Conservation (phyloP, 2,113 vertebrate species). For the Progne subis region DNA sequence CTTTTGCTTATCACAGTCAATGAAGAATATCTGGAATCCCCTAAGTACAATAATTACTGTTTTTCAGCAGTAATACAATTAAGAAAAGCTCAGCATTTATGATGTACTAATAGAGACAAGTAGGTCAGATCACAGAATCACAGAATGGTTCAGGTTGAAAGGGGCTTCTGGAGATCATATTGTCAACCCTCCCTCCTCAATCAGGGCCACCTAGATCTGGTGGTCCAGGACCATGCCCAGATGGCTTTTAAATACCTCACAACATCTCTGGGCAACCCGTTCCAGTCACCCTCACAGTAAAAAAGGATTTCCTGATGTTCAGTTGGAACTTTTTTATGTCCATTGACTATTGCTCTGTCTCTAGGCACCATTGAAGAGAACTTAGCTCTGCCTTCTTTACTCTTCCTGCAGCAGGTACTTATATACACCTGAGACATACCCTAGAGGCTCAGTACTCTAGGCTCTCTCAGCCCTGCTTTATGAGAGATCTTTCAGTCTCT, state of each 20-base stretch:
- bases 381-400: neutral
- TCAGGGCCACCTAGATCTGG: neutral
- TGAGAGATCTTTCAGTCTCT: neutral
- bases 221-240: neutral
- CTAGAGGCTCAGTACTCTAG: neutral
- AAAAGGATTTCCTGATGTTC: neutral
- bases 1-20: neutral
- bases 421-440: neutral
- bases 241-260: neutral
- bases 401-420: neutral
- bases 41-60: neutral
- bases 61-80: neutral
- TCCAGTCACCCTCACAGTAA: neutral
- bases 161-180: neutral
- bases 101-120: neutral
- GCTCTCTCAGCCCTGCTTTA: neutral
- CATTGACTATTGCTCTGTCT: neutral
- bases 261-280: neutral
- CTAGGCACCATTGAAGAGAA: neutral
- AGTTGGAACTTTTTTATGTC: neutral
- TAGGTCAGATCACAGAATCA: neutral
- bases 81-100: neutral
- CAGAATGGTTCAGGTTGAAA: neutral
- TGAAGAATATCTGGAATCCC: neutral
- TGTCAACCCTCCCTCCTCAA: neutral